Evolutionary conservation across 2,797 vertebrate genomes (phyloP).

Genomic region (Acanthornis magna): DNA sequence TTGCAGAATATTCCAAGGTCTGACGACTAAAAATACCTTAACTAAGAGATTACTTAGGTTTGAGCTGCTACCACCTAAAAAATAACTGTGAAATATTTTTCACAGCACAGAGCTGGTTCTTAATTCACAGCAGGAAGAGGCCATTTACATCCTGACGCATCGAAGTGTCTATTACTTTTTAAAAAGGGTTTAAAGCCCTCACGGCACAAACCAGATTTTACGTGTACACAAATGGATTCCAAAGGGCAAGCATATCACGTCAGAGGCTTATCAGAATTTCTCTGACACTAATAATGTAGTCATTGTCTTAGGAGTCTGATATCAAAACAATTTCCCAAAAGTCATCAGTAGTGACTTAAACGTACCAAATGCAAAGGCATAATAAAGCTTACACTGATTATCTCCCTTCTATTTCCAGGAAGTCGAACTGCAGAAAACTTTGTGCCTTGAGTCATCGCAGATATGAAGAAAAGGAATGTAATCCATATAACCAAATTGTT

Average conservation of each 20-base stretch:
- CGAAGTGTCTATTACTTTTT: not conserved
- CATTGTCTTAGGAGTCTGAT: not conserved
- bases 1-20: not conserved
- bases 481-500: not conserved
- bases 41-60: not conserved
- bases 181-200: not conserved
- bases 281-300: not conserved
- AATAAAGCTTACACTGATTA: not conserved
- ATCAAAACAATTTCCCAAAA: not conserved
- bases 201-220: not conserved
- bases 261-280: not conserved
- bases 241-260: not conserved
- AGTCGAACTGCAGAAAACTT: not conserved
- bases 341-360: not conserved
- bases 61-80: not conserved
- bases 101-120: not conserved
- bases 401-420: not conserved
- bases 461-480: not conserved
- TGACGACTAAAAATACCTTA: not conserved
- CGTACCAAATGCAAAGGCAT: not conserved
- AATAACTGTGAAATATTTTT: not conserved
- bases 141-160: not conserved
- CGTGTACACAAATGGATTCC: not conserved
- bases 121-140: not conserved
- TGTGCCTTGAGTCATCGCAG: not conserved